Conservation (phyloP, 2,888 invertebrate species). For the Leptopilina drosophilae region DNA sequence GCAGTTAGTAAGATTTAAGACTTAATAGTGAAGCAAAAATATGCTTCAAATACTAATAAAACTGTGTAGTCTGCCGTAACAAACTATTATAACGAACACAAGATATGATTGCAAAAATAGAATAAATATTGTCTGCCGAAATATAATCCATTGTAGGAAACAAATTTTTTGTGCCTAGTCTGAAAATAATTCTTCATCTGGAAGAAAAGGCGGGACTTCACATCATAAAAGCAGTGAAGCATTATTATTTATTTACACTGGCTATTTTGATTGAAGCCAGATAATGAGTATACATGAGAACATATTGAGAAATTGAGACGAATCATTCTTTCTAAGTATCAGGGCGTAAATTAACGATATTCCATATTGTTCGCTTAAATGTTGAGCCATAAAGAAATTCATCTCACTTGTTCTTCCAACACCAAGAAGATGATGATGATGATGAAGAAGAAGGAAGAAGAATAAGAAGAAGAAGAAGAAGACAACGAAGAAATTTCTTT, state of each 20-base stretch:
- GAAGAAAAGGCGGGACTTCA: no score
- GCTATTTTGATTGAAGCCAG: not conserved
- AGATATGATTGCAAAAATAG: no score
- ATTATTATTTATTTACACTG: slow-evolving; percentile 3
- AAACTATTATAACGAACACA: no score
- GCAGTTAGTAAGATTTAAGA: no score
- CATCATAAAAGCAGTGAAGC: not conserved
- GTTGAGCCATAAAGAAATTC: slow-evolving; percentile 22
- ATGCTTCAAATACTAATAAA: no score
- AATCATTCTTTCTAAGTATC: slow-evolving; percentile 14
- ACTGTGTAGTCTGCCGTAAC: no score
- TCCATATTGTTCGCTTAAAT: slow-evolving; percentile 13
- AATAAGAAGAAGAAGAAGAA: no score
- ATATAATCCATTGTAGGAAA: no score
- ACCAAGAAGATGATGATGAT: not conserved
- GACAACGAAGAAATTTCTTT: not conserved
- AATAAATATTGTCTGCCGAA: no score
- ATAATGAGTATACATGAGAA: slow-evolving; percentile 24
- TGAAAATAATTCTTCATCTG: no score
- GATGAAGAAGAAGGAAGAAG: not conserved
- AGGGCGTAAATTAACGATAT: not conserved
- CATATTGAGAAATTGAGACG: slow-evolving; percentile 19
- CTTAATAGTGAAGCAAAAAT: no score
- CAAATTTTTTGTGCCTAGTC: no score
- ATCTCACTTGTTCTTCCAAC: slow-evolving; percentile 4